Evolutionary conservation across 2,888 invertebrate genomes (phyloP).

Genomic region (Eumerus sabulonum): DNA sequence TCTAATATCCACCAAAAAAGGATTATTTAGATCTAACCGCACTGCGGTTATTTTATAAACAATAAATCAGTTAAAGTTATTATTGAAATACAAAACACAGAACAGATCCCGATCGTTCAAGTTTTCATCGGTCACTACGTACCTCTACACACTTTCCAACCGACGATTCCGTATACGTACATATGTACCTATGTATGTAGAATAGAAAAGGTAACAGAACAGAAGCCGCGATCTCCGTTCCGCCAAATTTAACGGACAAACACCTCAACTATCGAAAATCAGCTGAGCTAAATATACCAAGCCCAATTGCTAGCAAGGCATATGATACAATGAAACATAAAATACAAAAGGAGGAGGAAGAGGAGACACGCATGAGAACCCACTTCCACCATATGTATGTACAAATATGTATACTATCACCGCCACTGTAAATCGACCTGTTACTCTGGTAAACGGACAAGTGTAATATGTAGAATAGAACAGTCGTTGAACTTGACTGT

Average conservation of each 20-base stretch:
- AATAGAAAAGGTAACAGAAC: not conserved
- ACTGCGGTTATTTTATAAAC: not conserved
- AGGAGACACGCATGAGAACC: constrained; percentile 64
- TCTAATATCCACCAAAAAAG: not conserved
- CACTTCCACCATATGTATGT: too few species aligned
- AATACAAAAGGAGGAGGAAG: constrained; percentile 4
- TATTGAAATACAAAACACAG: not conserved
- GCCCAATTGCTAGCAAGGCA: constrained; percentile 34
- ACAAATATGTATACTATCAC: constrained; percentile 11
- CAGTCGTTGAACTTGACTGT: constrained; percentile 58
- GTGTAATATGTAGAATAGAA: constrained; percentile 13
- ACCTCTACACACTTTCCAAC: not conserved
- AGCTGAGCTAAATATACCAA: constrained; percentile 25
- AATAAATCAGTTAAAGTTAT: not conserved
- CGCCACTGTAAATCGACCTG: constrained; percentile 46
- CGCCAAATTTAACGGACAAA: constrained; percentile 35
- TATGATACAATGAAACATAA: constrained; percentile 34
- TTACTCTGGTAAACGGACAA: constrained; percentile 15
- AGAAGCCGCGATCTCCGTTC: not conserved
- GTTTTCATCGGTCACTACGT: not conserved
- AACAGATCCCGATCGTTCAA: constrained; percentile 4
- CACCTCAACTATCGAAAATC: constrained; percentile 49
- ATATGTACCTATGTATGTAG: not conserved
- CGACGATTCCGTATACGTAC: too few species aligned
- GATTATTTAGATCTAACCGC: not conserved